These are phyloP conservation scores for Carposina sasakii DNA, from an alignment of 1,140 invertebrate species.

Conservation along the genomic window DNA sequence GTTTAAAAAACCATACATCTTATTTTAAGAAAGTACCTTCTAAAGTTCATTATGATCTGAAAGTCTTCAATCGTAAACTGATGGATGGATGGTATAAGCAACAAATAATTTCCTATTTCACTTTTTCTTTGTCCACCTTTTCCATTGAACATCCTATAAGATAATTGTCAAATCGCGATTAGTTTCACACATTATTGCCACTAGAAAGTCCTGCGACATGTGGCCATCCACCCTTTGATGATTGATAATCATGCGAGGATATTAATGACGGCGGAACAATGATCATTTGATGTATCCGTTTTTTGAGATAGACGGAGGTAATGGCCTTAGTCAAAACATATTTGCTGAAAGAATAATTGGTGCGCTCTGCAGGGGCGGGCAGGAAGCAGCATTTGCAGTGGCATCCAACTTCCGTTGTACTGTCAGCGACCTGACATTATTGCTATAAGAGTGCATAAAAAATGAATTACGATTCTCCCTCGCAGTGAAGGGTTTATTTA, in stretches of 20 bases:
- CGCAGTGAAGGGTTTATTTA: too few relatives aligned
- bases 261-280: constrained; percentile 24
- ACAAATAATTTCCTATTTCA: too few relatives aligned
- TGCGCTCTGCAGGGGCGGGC: constrained; percentile 40
- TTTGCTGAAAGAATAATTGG: constrained; percentile 68
- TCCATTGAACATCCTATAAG: too few relatives aligned
- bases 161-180: too few relatives aligned
- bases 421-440: constrained; percentile 30
- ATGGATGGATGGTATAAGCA: too few relatives aligned
- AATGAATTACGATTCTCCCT: constrained; percentile 16
- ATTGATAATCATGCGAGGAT: constrained; percentile 37
- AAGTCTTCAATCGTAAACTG: too few relatives aligned
- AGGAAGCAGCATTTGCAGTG: constrained; percentile 54
- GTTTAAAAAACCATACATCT: too few relatives aligned
- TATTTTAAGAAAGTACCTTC: too few relatives aligned
- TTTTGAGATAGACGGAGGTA: constrained; percentile 32
- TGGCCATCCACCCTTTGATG: constrained; percentile 33
- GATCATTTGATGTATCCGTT: constrained; percentile 34
- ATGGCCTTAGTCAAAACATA: constrained; percentile 62
- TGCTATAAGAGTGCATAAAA: constrained; percentile 12
- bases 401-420: constrained; percentile 47
- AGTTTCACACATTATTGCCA: too few relatives aligned
- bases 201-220: constrained; percentile 15
- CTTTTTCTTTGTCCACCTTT: too few relatives aligned
- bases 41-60: too few relatives aligned